These are phyloP conservation scores for Pedicia rivosa DNA, from an alignment of 2,888 invertebrate species.

Conservation along the genomic window DNA sequence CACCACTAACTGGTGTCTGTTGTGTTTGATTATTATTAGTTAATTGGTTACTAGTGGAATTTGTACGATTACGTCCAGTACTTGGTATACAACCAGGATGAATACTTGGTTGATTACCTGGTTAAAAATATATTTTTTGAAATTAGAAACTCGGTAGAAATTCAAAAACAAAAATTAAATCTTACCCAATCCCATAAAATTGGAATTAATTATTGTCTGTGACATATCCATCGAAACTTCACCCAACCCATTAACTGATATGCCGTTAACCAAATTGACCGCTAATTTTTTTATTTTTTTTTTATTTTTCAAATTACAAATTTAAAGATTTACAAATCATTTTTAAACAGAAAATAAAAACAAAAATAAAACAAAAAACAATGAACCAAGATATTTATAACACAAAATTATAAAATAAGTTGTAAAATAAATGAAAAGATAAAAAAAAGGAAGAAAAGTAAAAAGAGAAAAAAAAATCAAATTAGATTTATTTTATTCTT, in stretches of 20 bases:
- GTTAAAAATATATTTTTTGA: neutral
- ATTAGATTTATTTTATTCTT: neutral
- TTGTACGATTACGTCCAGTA: conserved; percentile 39
- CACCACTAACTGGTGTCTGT: neutral
- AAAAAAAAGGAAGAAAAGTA: conserved; percentile 2
- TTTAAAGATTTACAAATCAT: too few relatives aligned
- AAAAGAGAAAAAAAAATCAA: conserved; percentile 8
- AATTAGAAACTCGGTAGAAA: neutral
- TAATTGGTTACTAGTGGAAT: neutral
- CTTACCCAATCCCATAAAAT: neutral
- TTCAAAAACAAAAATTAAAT: neutral
- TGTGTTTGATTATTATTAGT: neutral
- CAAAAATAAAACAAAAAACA: too few relatives aligned
- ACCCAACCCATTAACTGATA: conserved; percentile 56
- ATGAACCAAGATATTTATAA: too few relatives aligned
- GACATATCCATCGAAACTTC: conserved; percentile 55
- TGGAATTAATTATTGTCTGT: conserved; percentile 31
- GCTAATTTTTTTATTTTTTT: conserved; percentile 26
- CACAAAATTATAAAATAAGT: too few relatives aligned
- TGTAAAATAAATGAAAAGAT: conserved; percentile 1
- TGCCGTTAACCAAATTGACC: conserved; percentile 58
- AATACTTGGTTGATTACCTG: conserved; percentile 37
- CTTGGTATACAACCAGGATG: conserved; percentile 47
- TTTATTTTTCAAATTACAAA: conserved; percentile 1
- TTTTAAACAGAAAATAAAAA: too few relatives aligned